Base-by-base conservation (phyloP, 1,140 invertebrate genomes). In the Rhyzopertha dominica region DNA sequence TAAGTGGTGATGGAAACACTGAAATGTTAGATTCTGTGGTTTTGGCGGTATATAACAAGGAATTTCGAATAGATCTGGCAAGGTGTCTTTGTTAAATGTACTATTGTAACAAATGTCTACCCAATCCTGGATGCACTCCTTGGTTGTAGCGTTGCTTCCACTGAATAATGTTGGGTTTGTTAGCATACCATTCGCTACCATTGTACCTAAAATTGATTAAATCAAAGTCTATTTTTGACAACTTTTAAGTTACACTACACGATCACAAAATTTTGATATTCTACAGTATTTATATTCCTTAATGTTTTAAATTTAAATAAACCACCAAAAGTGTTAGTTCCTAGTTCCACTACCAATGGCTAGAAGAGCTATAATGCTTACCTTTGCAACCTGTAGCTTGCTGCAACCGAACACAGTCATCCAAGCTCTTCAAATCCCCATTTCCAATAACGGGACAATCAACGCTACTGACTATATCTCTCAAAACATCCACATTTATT, bases 1-100 rank as follows among this genome's bases (percentile, higher is more conserved):
- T 36, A 96, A 74, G 72, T 96, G 93, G 65, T 95, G 90, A 71
- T 96, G 93, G 60, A 95, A 91, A 62, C 77, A 82, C 43, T 84
- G 77, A 70, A 91, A 93, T 25, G 76, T 74, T 53, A 81, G 40
- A 53, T 73, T 66, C 72, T 63, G 61, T 13, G 69, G 67, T 56
- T 69, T 69, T 30, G 50, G 62, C 5, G 61, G 46, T 13, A 68
- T 68, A n/a, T n/a, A n/a, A n/a, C n/a, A n/a, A n/a, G n/a, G n/a
- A n/a, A n/a, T n/a, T n/a, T n/a, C n/a, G n/a, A n/a, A n/a, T n/a
- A n/a, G n/a, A n/a, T n/a, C n/a, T n/a, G n/a, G n/a, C n/a, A n/a
- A n/a, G n/a, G n/a, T n/a, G 9, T 25, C 8, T 42, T 14, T n/a
- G 16, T 42, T 45, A 23, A 63, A 37, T 10, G 57, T 64, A 32